These are phyloP conservation scores for Lymantria dispar DNA, from an alignment of 2,888 invertebrate genomes.

Conservation along the genomic window DNA sequence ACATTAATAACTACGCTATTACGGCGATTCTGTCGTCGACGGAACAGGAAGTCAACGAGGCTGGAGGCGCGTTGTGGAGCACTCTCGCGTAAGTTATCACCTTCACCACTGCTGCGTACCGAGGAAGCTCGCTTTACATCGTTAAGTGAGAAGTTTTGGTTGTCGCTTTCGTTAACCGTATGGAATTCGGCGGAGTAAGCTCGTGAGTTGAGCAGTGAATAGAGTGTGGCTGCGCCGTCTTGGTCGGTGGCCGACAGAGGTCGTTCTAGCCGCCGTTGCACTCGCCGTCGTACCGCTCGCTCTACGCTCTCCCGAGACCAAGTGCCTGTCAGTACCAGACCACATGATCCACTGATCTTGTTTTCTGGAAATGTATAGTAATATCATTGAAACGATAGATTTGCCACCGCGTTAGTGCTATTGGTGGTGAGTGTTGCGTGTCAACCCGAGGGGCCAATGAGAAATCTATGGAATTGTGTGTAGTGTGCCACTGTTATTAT, in stretches of 20 bases:
- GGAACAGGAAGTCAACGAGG: constrained; percentile 48
- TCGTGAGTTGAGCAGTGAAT: constrained; percentile 48
- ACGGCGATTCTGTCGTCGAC: constrained; percentile 31
- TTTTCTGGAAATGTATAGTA: constrained; percentile 36
- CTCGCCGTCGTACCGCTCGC: constrained; percentile 57
- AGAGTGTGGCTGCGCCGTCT: constrained; percentile 42
- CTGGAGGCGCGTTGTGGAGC: constrained; percentile 46
- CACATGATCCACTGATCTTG: constrained; percentile 38
- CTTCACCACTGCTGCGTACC: constrained; percentile 46
- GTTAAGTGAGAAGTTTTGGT: constrained; percentile 38
- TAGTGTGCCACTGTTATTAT: too few species aligned
- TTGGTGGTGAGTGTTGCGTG: too few species aligned
- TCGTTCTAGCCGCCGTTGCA: constrained; percentile 49
- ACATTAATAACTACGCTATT: constrained; percentile 41
- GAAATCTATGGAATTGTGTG: too few species aligned
- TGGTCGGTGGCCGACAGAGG: constrained; percentile 61
- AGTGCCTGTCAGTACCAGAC: constrained; percentile 27
- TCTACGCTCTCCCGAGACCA: constrained; percentile 57
- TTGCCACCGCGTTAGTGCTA: too few species aligned
- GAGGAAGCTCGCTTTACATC: constrained; percentile 36
- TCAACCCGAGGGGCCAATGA: too few species aligned
- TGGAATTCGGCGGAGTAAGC: constrained; percentile 52
- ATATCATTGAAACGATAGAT: not conserved
- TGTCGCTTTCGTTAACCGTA: not conserved
- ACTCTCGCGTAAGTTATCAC: constrained; percentile 38